Base-by-base conservation (phyloP, 2,888 invertebrate genomes). In the Sarcophaga carnaria region DNA sequence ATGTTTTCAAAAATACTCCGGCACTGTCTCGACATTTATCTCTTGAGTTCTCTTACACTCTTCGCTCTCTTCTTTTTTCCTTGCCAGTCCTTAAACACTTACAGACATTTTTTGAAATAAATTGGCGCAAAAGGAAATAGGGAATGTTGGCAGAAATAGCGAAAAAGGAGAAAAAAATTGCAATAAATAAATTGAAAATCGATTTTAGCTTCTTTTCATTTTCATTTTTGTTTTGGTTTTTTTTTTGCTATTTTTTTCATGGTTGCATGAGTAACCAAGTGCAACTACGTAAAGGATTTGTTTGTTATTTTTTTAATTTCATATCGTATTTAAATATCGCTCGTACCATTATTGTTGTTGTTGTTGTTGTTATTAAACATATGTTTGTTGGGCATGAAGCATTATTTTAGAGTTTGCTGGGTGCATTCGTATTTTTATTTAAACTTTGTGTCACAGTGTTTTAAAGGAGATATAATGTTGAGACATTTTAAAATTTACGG, bases 151-250 rank as follows among this genome's bases (percentile, higher is more conserved):
- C 49, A 62, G 75, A 63, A 79, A 71, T 20, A 37, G 10, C 37
- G 37, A 37, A 37, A 37, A 72, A 64, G 62, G 22, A 45, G 71
- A 71, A 63, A 78, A 69, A 85, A 85, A 88, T 76, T 86, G 82
- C 86, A 85, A 88, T 88, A 89, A 88, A 88, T 88, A 88, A 89
- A 87, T 89, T 89, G 87, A 88, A 88, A 89, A 89, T 89, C 88
- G 89, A 89, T 89, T 88, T 88, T 83, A 66, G 62, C 79, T 86
- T 54, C 67, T 80, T 76, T 22, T 22, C 22, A 22, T 22, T 22
- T 22, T 22, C 22, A 22, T 22, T 63, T 22, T 22, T 22, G 22
- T 22, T 22, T 22, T 22, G 1, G 22, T 22, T 22, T 22, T 22
- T 22, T 77, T 49, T 49, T 49, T 14, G 54, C 17, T 17, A 54